Evolutionary conservation across 1,140 invertebrate genomes (phyloP).

Genomic region (Pseudomyrmex sp.): DNA sequence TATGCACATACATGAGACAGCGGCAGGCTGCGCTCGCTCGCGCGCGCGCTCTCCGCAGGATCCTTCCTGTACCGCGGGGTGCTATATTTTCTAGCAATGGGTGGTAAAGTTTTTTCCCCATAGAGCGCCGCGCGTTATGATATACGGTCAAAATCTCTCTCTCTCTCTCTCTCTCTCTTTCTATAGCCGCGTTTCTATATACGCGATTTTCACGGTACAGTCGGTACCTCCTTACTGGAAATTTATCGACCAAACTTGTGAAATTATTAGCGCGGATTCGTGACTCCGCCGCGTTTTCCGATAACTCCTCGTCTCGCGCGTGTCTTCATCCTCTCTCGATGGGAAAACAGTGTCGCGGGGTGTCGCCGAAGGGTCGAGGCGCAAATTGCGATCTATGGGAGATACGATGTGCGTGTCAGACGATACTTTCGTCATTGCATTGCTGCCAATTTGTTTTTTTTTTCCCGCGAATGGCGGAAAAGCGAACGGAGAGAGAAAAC

Average conservation of each 20-base stretch:
- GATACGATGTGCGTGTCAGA: background rate
- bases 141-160: slow-evolving; percentile 55
- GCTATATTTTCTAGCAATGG: slow-evolving; percentile 71
- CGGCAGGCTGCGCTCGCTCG: slow-evolving; percentile 23
- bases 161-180: slow-evolving; percentile 14
- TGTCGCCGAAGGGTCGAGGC: background rate
- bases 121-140: slow-evolving; percentile 47
- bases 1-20: slow-evolving; percentile 56
- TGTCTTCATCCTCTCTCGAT: slow-evolving; percentile 44
- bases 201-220: slow-evolving; percentile 58
- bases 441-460: background rate
- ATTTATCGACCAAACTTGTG: slow-evolving; percentile 59
- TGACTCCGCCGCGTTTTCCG: slow-evolving; percentile 22
- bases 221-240: slow-evolving; percentile 47
- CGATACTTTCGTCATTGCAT: background rate
- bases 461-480: background rate
- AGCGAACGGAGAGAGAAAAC: background rate
- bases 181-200: slow-evolving; percentile 36
- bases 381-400: background rate
- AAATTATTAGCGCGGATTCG: slow-evolving; percentile 65
- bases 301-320: slow-evolving; percentile 19
- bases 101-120: slow-evolving; percentile 70
- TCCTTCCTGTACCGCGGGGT: slow-evolving; percentile 58
- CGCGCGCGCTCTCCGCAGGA: slow-evolving; percentile 26
- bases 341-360: slow-evolving; percentile 3